Evolutionary conservation across 2,888 invertebrate species (phyloP), one percentile per base, ranked within the genome.

Genomic region (Carpatolechia fugitivella): DNA sequence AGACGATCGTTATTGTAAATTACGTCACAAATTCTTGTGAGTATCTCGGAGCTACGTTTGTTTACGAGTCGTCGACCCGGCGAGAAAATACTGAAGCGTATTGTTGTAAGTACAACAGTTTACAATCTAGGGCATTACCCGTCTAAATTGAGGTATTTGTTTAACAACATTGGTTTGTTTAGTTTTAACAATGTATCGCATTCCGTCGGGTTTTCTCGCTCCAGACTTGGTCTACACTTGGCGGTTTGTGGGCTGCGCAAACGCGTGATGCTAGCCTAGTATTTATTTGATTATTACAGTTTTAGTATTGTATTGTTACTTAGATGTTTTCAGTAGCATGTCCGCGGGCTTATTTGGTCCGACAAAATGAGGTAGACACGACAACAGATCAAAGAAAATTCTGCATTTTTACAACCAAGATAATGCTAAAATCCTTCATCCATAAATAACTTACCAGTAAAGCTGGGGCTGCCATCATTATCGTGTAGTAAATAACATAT

Each of bases 41-140:
- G 18, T 49, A 44, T 44, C 52, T 52, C 50, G 53, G 54, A 66
- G 67, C 61, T 62, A 69, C 71, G 74, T 80, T 74, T 83, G 81
- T 85, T 86, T 83, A 82, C 78, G 65, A 74, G 86, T 84, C 87
- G 77, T 75, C 72, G 85, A 85, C 84, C 85, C 71, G 71, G 61
- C 72, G 75, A 64, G 69, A 73, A 78, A 85, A 80, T 78, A 82
- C 80, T 76, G 74, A 76, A 75, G 76, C 74, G 78, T 84, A 82
- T 85, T 84, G 83, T 85, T 82, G 67, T 69, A 76, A 75, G 70
- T 74, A 70, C 70, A 74, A 72, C 68, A 70, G 85, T 82, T 84
- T 82, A 86, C 84, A 82, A 80, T 80, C 80, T 84, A 74, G 86
- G 80, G 74, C 88, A 80, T 86, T 88, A 83, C 82, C 82, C 86